Base-by-base conservation (phyloP, 2,888 invertebrate genomes). In the Cremastinae sp. region DNA sequence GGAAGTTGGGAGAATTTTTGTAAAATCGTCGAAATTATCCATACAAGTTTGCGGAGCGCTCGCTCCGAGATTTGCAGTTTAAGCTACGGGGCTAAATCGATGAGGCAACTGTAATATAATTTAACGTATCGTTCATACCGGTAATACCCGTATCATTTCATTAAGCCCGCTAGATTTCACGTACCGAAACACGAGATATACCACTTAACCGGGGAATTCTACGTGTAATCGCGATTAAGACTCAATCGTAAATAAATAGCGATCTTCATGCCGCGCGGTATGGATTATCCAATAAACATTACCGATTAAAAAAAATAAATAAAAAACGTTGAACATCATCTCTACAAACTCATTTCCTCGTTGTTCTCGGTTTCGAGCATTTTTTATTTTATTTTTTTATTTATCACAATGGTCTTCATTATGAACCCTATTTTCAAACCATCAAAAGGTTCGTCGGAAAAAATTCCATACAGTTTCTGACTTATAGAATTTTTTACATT, bases 61-160 rank as follows among this genome's bases (percentile, higher is more conserved):
- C 37, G 35, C 12, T 20, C 9, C 41, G 45, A 49, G 45, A 39
- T 53, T 43, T 56, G 43, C 28, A n/a, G 12, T 20, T 35, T 35
- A 45, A 35, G 66, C 45, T 16, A 53, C 47, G 41, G 43, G 51
- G 61, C 28, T 53, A 41, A 47, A 49, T 62, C 62, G 61, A 71
- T 71, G 71, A 55, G 47, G 66, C 65, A 71, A 64, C 72, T 49
- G 62, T 64, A 71, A 72, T 72, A 75, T 68, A 71, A 71, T 75
- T 75, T 62, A 72, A 72, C 68, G 71, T 58, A 73, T 73, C 73
- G 59, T 53, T 68, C 68, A 58, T 72, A 72, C 53, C 66, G 12
- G 53, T 76, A 76, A 76, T 64, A 59, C 68, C 72, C 72, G 68
- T 76, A 76, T 76, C 75, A 76, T 76, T 76, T 76, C 75, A 72